A percentile compares a stretch with the other conserved stretches of the same genome.
Evolutionary conservation across 2,888 invertebrate genomes (phyloP).

Genomic region (Callimorpha dominula): DNA sequence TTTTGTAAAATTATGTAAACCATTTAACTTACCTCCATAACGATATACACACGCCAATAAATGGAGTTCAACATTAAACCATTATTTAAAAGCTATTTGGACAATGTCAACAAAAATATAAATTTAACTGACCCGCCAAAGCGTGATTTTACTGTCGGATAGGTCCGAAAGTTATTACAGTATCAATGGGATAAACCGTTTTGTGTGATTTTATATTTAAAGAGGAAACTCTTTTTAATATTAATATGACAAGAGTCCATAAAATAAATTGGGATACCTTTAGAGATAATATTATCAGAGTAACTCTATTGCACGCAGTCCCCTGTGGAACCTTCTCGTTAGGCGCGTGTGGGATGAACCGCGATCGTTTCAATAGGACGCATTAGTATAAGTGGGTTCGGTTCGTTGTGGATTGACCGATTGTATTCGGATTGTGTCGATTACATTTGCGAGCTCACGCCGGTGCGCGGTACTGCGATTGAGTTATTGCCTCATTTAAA

Average conservation of each 20-base stretch:
- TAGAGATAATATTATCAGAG: conserved; percentile 23
- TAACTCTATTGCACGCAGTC: conserved; percentile 51
- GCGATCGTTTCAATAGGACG: conserved; percentile 69
- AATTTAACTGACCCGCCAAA: neutral
- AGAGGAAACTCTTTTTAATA: conserved; percentile 16
- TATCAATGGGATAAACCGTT: conserved; percentile 16
- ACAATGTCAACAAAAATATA: conserved; percentile 17
- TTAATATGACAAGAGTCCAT: conserved; percentile 18
- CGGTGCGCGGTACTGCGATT: conserved; percentile 56
- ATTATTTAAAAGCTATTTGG: conserved; percentile 8
- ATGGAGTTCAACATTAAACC: neutral
- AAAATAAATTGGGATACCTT: conserved; percentile 26
- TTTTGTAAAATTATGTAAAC: neutral
- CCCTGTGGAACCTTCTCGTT: conserved; percentile 66
- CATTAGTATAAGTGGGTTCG: conserved; percentile 74
- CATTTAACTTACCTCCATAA: neutral
- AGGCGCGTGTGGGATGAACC: conserved; percentile 52
- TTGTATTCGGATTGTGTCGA: conserved; percentile 67
- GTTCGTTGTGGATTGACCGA: conserved; percentile 65
- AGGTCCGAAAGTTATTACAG: neutral
- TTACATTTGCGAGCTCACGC: conserved; percentile 65
- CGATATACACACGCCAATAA: neutral
- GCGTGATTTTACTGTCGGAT: neutral
- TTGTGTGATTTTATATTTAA: conserved; percentile 10
- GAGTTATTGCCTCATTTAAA: conserved; percentile 72